Evolutionary conservation across 2,113 vertebrate species (phyloP), one percentile per base, ranked within the genome.

Genomic region (Mixornis gularis): DNA sequence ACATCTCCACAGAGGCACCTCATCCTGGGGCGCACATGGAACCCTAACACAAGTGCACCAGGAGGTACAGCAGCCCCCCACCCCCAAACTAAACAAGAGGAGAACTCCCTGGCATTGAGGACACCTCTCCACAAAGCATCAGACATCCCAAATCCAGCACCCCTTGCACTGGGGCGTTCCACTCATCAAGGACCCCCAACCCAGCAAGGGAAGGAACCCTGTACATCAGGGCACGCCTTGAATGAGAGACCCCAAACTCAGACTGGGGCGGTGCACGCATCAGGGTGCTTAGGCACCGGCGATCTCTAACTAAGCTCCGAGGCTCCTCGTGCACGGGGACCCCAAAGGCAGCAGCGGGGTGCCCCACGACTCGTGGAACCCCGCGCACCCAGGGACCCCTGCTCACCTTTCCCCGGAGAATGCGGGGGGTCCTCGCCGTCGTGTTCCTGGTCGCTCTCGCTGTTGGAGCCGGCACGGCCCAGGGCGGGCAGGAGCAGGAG

Each of bases 401-500:
- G 5, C 91, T 92, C 65, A 95, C 95, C 95, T 87, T 88, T 84
- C 40, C 60, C 78, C 5, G 4, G 30, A 27, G 84, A 63, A 21
- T 84, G 93, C 7, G 21, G 34, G 36, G 3, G 0, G 0, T 74
- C 72, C 25, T 79, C 84, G 7, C 4, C 72, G 7, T 19, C 91
- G 52, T 90, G 89, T 14, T 92, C 83, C 44, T 55, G 43, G 18
- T 64, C 56, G 24, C n/a, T 32, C 13, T 68, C 77, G 4, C 32
- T 76, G 46, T n/a, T 66, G 63, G 79, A 34, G 13, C 29, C 64
- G 18, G 63, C 46, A 12, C 29, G 55, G 77, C 80, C 68, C 79
- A 51, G 68, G 38, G 32, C 13, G 17, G 89, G 68, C 68, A 95
- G 79, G 32, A 94, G 56, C 48, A 94, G 79, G 30, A 96, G 68